Evolutionary conservation across 2,888 invertebrate genomes (phyloP).

Genomic region (Lomographa bimaculata): DNA sequence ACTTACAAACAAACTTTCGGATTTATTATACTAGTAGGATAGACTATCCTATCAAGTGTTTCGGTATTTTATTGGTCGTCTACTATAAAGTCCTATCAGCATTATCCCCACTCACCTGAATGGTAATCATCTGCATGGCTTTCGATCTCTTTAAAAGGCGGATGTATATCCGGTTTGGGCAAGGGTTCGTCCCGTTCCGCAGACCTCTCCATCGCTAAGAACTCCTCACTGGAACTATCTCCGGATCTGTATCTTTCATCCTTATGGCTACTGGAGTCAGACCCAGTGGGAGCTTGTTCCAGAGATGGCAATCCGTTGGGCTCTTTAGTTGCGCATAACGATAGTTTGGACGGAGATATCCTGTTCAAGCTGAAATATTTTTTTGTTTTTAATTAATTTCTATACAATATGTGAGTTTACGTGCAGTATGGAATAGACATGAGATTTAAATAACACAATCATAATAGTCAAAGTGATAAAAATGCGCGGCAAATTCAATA

Average conservation of each 20-base stretch:
- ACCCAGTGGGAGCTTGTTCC: slow-evolving; percentile 60
- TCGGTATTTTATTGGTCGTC: no score
- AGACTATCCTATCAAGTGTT: no score
- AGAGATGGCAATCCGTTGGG: slow-evolving; percentile 55
- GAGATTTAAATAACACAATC: no score
- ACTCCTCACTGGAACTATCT: slow-evolving; percentile 67
- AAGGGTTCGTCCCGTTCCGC: slow-evolving; percentile 61
- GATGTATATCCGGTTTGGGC: slow-evolving; percentile 45
- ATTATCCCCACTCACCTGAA: slow-evolving; percentile 47
- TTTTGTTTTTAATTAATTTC: slow-evolving; percentile 2
- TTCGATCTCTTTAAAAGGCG: slow-evolving; percentile 53
- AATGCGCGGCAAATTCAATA: no score
- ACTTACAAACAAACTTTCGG: no score
- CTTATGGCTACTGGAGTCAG: slow-evolving; percentile 67
- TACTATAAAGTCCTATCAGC: no score
- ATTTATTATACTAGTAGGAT: no score
- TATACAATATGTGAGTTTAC: no score
- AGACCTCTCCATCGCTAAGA: slow-evolving; percentile 77
- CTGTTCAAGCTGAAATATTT: slow-evolving; percentile 67
- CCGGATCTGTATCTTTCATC: slow-evolving; percentile 53
- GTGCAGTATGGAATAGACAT: no score
- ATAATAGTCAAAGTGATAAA: no score
- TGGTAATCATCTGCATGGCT: slow-evolving; percentile 38
- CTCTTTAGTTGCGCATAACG: slow-evolving; percentile 69
- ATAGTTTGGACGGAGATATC: slow-evolving; percentile 75